phyloP scores from a whole-genome alignment of 1,140 invertebrate species.

The Pseudomyrmex dendroicus region DNA sequence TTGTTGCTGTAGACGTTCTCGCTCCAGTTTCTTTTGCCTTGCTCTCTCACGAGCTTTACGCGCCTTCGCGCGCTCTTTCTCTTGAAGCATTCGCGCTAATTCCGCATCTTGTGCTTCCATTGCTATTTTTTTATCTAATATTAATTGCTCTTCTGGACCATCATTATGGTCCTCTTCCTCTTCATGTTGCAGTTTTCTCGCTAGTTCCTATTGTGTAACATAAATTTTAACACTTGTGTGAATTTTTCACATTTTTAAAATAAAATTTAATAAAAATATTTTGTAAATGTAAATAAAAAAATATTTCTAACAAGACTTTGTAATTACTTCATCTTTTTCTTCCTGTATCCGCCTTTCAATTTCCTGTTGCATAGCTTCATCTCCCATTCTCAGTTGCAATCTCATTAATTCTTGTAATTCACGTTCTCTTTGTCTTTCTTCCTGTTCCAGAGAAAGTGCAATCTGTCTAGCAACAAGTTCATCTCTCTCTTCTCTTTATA shows the following conservation, averaged over 20 bases:
- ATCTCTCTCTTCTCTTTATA: constrained; percentile 89
- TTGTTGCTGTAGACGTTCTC: constrained; percentile 87
- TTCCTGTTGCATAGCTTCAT: constrained; percentile 83
- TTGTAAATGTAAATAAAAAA: constrained; percentile 13
- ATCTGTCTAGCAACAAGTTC: constrained; percentile 88
- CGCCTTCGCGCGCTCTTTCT: constrained; percentile 91
- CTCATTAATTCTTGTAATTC: constrained; percentile 85
- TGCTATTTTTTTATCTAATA: constrained; percentile 90
- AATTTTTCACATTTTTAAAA: background rate
- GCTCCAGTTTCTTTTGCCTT: constrained; percentile 88
- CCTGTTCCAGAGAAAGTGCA: constrained; percentile 87
- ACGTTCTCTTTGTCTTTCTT: constrained; percentile 84
- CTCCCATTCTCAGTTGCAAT: constrained; percentile 81
- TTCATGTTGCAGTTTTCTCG: constrained; percentile 88
- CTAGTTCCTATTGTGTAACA: constrained; percentile 86
- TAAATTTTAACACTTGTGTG: background rate
- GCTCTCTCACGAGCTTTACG: constrained; percentile 88
- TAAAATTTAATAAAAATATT: constrained; percentile 5
- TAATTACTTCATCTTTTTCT: constrained; percentile 87
- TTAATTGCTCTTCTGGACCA: constrained; percentile 86
- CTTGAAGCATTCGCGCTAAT: constrained; percentile 94
- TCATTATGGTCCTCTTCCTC: constrained; percentile 87
- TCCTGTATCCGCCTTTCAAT: constrained; percentile 85
- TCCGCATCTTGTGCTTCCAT: constrained; percentile 97
- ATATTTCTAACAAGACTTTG: background rate